Percentiles rank a stretch among this genome's conserved stretches.
Conservation (phyloP, 2,113 vertebrate genomes). For the Neomonachus schauinslandi region DNA sequence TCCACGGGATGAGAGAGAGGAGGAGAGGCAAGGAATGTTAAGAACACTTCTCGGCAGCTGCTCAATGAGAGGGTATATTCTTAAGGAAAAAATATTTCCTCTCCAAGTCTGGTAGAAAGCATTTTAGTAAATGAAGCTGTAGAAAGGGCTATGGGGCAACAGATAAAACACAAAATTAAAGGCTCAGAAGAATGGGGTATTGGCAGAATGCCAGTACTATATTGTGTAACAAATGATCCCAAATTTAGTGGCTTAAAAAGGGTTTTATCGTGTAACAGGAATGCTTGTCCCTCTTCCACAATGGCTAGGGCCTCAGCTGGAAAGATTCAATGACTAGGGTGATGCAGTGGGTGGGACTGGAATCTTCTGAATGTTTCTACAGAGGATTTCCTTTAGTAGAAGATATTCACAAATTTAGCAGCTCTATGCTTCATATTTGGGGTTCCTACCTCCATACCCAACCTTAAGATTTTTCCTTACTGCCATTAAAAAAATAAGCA, state of each 20-base stretch:
- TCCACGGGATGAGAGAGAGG: background rate
- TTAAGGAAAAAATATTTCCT: background rate
- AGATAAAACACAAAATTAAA: background rate
- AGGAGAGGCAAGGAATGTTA: background rate
- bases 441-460: background rate
- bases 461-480: background rate
- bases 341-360: background rate
- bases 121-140: background rate
- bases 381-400: conserved; percentile 47
- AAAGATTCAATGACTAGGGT: background rate
- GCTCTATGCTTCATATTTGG: background rate
- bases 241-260: background rate
- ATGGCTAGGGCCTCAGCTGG: background rate
- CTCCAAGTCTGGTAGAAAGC: background rate
- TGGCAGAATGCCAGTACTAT: background rate
- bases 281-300: background rate
- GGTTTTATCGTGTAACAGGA: background rate
- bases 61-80: background rate
- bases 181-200: background rate
- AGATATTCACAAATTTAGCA: background rate
- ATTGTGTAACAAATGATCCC: background rate
- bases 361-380: background rate
- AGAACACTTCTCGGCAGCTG: background rate
- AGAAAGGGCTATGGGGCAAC: background rate
- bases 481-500: background rate